Base-by-base conservation (phyloP, 2,113 vertebrate genomes). In the Phalacrocorax pelagicus region DNA sequence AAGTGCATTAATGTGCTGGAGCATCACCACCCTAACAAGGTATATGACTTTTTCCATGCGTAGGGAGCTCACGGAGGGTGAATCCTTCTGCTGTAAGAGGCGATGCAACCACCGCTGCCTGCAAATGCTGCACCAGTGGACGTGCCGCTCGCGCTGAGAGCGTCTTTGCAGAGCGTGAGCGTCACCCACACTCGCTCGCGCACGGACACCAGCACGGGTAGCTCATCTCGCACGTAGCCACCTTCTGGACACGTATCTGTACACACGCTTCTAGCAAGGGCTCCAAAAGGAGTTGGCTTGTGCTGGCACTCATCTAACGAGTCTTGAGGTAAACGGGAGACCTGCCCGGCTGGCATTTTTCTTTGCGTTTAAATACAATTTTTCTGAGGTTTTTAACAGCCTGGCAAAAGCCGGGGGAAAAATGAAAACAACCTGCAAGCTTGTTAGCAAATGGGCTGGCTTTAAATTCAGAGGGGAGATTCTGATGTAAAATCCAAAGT, bases 161-260 rank as follows among this genome's bases (percentile, higher is more conserved):
- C 2, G 0, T 5, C 19, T 51, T 59, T 70, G 73, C 9, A 73
- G 38, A 22, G 24, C 0, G 2, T 10, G 81, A 81, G 3, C 21
- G 42, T 61, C 49, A 6, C 18, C 46, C 42, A 10, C 9, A 1
- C 27, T 54, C 0, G 0, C 34, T 95, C 52, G 2, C 2, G 52
- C 3, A 0, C 9, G n/a, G 69, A 40, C 18, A 16, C 6, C 46
- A 5, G 5, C 15, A 1, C 0, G 11, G 34, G 46, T 0, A 22
- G 12, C 36, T 61, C 51, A 2, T 27, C 63, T 40, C 23, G 29
- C n/a, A 20, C n/a, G 1, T 1, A 15, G 3, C 18, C 55, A 21
- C 8, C 44, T 63, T 42, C 44, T 63, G 54, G 34, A 3, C 2
- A 3, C 1, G 6, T 9, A 2, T 18, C 63, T 24, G 2, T 16